phyloP scores from a whole-genome alignment of 2,797 vertebrate genomes.

The Agapornis canus region DNA sequence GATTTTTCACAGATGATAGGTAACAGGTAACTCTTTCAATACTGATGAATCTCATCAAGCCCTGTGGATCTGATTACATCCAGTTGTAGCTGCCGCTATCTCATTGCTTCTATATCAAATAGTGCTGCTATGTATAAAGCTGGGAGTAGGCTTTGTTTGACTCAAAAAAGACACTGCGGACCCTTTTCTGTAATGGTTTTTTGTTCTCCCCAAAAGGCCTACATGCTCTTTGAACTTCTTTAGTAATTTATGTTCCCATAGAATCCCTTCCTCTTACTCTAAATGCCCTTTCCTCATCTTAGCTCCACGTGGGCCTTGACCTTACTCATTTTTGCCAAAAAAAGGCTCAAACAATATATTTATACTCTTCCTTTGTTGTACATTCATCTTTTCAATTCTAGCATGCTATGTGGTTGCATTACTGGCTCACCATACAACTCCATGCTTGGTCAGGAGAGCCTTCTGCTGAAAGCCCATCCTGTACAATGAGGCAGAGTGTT shows the following conservation, averaged over 20 bases:
- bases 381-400: not conserved
- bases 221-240: not conserved
- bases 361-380: not conserved
- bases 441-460: not conserved
- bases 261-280: not conserved
- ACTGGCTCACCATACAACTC: not conserved
- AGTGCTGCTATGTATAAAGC: not conserved
- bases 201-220: not conserved
- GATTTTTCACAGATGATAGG: not conserved
- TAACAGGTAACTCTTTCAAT: not conserved
- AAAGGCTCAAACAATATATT: not conserved
- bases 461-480: not conserved
- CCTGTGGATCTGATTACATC: not conserved
- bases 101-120: not conserved
- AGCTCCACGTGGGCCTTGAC: not conserved
- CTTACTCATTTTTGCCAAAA: not conserved
- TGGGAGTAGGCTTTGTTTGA: not conserved
- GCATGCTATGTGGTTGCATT: not conserved
- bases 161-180: not conserved
- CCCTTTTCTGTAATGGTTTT: not conserved
- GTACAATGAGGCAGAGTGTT: not conserved
- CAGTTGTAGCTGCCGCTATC: not conserved
- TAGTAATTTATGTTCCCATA: not conserved
- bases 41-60: not conserved
- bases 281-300: not conserved